Percentiles rank a stretch among this genome's conserved stretches.
Conservation (phyloP, 1,140 invertebrate genomes). For the Probaryconus sp. region DNA sequence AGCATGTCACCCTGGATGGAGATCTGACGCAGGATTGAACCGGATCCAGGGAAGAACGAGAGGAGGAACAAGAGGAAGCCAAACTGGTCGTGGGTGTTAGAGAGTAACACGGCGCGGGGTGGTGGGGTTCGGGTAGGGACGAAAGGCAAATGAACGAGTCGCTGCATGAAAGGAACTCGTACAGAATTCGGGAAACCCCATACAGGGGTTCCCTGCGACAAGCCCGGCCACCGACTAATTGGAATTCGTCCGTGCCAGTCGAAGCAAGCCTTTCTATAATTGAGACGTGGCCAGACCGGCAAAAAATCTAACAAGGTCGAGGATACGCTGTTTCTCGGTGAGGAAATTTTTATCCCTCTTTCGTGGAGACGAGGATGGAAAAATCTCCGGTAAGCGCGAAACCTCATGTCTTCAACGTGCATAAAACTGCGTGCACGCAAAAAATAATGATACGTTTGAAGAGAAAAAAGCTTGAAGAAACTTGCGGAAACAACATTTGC, state of each 20-base stretch:
- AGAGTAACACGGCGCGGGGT: conserved; percentile 46
- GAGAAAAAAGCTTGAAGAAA: no score
- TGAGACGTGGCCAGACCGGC: conserved; percentile 74
- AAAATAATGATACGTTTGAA: conserved; percentile 48
- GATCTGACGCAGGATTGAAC: conserved; percentile 59
- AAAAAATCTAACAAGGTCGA: conserved; percentile 69
- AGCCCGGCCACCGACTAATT: conserved; percentile 76
- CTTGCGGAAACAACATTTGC: conserved; percentile 43
- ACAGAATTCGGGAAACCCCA: conserved; percentile 79
- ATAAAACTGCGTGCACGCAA: conserved; percentile 48
- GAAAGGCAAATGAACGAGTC: conserved; percentile 78
- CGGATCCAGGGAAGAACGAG: conserved; percentile 54
- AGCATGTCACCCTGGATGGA: conserved; percentile 55
- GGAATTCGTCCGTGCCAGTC: conserved; percentile 78
- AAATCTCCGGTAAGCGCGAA: conserved; percentile 51
- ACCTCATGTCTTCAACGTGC: conserved; percentile 49
- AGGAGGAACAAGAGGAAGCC: conserved; percentile 42
- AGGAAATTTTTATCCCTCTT: conserved; percentile 65
- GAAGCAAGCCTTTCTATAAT: conserved; percentile 79
- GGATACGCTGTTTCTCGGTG: conserved; percentile 66
- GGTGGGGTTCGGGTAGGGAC: conserved; percentile 63
- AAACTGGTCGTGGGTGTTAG: conserved; percentile 35
- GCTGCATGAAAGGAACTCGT: conserved; percentile 78
- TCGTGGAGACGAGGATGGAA: conserved; percentile 41
- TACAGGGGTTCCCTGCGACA: conserved; percentile 74